Conservation (phyloP, 2,113 vertebrate genomes). For the Hypomesus transpacificus region DNA sequence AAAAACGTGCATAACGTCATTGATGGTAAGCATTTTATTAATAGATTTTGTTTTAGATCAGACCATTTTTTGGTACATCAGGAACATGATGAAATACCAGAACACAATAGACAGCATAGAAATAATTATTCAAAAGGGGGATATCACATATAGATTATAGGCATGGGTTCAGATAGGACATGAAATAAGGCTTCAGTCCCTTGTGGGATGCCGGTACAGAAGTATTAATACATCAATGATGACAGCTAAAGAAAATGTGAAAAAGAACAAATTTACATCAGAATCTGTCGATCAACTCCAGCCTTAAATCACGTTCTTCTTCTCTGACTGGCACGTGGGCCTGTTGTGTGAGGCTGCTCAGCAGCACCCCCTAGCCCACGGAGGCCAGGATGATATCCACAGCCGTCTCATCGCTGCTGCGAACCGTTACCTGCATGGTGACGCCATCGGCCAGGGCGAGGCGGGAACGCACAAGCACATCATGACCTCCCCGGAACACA, state of each 20-base stretch:
- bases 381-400: constrained; percentile 91
- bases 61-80: constrained; percentile 17
- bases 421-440: constrained; percentile 97
- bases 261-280: not conserved
- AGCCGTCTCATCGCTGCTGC: constrained; percentile 82
- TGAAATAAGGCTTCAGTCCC: not conserved
- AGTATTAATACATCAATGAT: too few relatives aligned
- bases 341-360: not conserved
- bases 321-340: constrained; percentile 12
- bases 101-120: too few relatives aligned
- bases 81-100: constrained; percentile 18
- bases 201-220: too few relatives aligned
- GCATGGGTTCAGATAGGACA: not conserved
- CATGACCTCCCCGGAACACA: constrained; percentile 85
- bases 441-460: constrained; percentile 91
- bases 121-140: not conserved
- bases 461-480: constrained; percentile 84
- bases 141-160: not conserved
- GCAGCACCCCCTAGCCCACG: constrained; percentile 76
- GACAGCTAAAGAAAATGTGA: not conserved
- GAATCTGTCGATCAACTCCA: not conserved
- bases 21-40: constrained; percentile 23
- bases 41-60: constrained; percentile 31
- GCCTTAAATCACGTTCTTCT: not conserved
- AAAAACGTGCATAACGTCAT: constrained; percentile 22